These are phyloP conservation scores for Anguilla anguilla DNA, from an alignment of 2,797 vertebrate genomes.

Conservation along the genomic window DNA sequence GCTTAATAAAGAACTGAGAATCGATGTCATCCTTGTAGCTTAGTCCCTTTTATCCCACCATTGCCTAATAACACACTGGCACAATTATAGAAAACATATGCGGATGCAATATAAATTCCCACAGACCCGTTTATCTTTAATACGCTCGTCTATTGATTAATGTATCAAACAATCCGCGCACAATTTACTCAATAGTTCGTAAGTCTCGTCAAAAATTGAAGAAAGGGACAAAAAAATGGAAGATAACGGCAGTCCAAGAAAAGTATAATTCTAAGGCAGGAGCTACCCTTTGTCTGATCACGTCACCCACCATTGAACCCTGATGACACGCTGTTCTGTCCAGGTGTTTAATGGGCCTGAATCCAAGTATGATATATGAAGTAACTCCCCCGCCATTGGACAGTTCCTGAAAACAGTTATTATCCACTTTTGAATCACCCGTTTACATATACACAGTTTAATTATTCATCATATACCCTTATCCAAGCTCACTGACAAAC, in stretches of 20 bases:
- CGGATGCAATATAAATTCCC: background rate
- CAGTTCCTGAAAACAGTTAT: background rate
- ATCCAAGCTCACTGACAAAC: background rate
- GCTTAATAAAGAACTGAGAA: background rate
- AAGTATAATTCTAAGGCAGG: background rate
- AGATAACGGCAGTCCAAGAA: background rate
- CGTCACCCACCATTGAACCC: conserved; percentile 22
- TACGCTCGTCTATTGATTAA: background rate
- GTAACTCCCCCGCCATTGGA: background rate
- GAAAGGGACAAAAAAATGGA: background rate
- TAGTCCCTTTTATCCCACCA: background rate
- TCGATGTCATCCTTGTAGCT: background rate
- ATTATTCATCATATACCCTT: background rate
- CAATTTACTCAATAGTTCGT: background rate
- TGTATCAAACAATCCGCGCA: background rate
- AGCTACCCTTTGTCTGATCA: conserved; percentile 35
- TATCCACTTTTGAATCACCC: background rate
- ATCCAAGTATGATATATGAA: conserved; percentile 4
- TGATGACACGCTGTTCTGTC: background rate
- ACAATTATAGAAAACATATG: background rate
- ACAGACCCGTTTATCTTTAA: background rate
- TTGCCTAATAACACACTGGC: background rate
- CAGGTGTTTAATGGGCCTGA: conserved; percentile 50
- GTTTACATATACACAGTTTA: conserved; percentile 42
- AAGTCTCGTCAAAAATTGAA: background rate